Percentiles rank a stretch among this genome's conserved stretches.
Conservation (phyloP, 2,888 invertebrate genomes). For the Sarcophaga variegata region DNA sequence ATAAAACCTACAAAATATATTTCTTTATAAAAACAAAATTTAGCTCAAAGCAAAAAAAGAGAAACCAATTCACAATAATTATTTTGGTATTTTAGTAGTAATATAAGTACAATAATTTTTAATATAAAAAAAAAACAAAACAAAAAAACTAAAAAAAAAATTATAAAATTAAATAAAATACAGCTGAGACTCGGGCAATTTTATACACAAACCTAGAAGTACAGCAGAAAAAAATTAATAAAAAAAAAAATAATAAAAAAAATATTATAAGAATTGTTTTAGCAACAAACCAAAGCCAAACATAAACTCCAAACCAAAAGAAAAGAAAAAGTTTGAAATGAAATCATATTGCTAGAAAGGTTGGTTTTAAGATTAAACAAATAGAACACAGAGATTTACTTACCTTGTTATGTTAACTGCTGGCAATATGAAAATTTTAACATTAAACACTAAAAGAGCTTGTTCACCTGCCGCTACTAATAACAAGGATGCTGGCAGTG, state of each 20-base stretch:
- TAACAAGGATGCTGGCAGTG: slow-evolving; percentile 21
- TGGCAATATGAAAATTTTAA: slow-evolving; percentile 76
- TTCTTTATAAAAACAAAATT: slow-evolving; percentile 24
- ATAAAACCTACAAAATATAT: slow-evolving; percentile 27
- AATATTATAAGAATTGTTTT: slow-evolving; percentile 41
- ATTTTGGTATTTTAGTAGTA: slow-evolving; percentile 46
- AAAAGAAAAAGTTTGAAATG: neutral
- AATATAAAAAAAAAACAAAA: slow-evolving; percentile 14
- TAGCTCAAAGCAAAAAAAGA: slow-evolving; percentile 61
- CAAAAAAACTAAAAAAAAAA: slow-evolving; percentile 35
- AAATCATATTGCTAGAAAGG: neutral
- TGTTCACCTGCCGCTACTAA: slow-evolving; percentile 12
- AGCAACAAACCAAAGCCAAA: slow-evolving; percentile 5
- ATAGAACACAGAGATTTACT: slow-evolving; percentile 4
- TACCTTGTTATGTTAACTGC: slow-evolving; percentile 66
- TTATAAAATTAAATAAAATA: slow-evolving; percentile 2
- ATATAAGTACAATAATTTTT: slow-evolving; percentile 37
- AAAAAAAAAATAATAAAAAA: neutral
- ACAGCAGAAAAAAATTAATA: slow-evolving; percentile 19
- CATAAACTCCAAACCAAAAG: slow-evolving; percentile 29
- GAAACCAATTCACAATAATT: slow-evolving; percentile 29
- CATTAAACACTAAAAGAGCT: slow-evolving; percentile 70
- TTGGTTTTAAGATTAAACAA: no score
- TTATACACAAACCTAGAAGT: slow-evolving; percentile 64
- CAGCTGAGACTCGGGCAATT: slow-evolving; percentile 63